Evolutionary conservation across 1,140 invertebrate genomes (phyloP).

Genomic region (Calliopsis andreniformis): DNA sequence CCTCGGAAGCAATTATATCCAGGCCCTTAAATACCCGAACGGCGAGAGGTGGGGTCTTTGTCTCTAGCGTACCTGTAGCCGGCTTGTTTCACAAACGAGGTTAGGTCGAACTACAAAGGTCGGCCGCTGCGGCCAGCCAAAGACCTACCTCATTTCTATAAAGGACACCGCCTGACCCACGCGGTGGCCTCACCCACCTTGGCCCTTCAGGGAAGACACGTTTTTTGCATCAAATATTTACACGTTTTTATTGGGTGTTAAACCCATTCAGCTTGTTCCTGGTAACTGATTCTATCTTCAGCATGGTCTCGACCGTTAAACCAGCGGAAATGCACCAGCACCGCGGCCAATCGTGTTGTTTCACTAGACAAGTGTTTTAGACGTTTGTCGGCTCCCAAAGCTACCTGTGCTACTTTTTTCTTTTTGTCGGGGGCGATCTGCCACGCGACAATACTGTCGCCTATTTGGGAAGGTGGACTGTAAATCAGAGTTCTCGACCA

Average conservation of each 20-base stretch:
- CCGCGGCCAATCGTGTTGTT: constrained; percentile 3
- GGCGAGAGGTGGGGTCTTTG: constrained; percentile 67
- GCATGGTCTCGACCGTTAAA: constrained; percentile 2
- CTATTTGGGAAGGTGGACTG: background rate
- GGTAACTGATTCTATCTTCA: constrained; percentile 36
- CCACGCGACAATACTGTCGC: constrained; percentile 28
- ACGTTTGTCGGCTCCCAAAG: background rate
- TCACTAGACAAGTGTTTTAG: background rate
- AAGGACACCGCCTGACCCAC: constrained; percentile 49
- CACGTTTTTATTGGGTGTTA: constrained; percentile 78
- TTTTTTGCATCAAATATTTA: constrained; percentile 75
- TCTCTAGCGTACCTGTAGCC: constrained; percentile 73
- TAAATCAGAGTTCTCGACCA: constrained; percentile 6
- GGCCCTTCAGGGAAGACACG: constrained; percentile 13
- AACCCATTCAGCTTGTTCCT: constrained; percentile 65
- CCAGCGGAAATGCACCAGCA: background rate
- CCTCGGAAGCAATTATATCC: constrained; percentile 79
- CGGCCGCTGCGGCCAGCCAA: constrained; percentile 54
- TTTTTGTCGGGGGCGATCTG: background rate
- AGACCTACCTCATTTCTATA: constrained; percentile 39
- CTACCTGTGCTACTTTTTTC: constrained; percentile 15
- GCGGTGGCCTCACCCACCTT: constrained; percentile 19
- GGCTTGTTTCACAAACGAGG: constrained; percentile 79
- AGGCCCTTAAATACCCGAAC: constrained; percentile 68
- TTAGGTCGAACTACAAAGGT: constrained; percentile 74